Evolutionary conservation across 2,888 invertebrate genomes (phyloP).

Genomic region (Enoplolaimus lenunculus): DNA sequence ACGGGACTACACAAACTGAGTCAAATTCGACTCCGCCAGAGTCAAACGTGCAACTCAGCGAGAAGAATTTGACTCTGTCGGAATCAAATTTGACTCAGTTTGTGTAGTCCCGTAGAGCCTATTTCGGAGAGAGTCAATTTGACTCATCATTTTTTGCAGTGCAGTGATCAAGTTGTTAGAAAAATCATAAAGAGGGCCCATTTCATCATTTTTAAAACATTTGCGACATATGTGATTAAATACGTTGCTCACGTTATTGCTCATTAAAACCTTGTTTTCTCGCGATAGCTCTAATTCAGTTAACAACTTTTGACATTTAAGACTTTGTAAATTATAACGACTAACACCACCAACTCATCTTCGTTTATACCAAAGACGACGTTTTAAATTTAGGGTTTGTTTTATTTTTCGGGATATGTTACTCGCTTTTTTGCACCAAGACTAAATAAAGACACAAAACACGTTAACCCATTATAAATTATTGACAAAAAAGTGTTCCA

Average conservation of each 20-base stretch:
- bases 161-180: background rate
- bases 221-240: background rate
- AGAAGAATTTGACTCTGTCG: too few relatives aligned
- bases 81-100: too few relatives aligned
- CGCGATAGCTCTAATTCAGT: background rate
- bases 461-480: background rate
- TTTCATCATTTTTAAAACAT: background rate
- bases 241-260: background rate
- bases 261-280: background rate
- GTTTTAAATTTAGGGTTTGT: background rate
- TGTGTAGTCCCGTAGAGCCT: too few relatives aligned
- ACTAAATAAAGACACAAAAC: conserved; percentile 1
- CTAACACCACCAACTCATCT: background rate
- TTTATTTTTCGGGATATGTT: background rate
- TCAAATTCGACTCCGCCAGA: too few relatives aligned
- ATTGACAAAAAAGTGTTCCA: background rate
- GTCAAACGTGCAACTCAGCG: too few relatives aligned
- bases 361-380: background rate
- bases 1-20: too few relatives aligned
- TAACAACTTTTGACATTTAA: background rate
- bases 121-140: too few relatives aligned
- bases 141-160: too few relatives aligned
- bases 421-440: too few relatives aligned
- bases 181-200: background rate
- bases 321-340: background rate